These are phyloP conservation scores for Aphelinus certus DNA, from an alignment of 1,140 invertebrate genomes.

Conservation along the genomic window DNA sequence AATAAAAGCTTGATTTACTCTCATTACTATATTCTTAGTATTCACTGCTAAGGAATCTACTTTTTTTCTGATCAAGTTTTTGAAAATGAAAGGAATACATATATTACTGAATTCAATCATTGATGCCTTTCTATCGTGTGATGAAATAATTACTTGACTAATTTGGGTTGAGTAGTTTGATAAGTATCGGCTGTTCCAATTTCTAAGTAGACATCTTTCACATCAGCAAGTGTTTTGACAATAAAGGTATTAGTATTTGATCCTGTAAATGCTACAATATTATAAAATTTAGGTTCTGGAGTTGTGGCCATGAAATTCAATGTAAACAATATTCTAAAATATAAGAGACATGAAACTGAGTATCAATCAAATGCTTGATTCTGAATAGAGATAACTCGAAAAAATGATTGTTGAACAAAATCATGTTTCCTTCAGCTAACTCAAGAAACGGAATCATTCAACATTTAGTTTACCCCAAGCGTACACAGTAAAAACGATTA, in stretches of 20 bases:
- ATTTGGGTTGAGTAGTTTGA: slow-evolving; percentile 81
- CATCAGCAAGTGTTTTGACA: slow-evolving; percentile 77
- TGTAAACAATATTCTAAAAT: slow-evolving; percentile 74
- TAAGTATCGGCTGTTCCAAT: slow-evolving; percentile 93
- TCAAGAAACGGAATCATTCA: slow-evolving; percentile 43
- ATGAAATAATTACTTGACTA: slow-evolving; percentile 69
- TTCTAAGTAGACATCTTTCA: slow-evolving; percentile 82
- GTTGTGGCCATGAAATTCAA: slow-evolving; percentile 84
- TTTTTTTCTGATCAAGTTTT: slow-evolving; percentile 73
- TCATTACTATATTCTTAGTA: slow-evolving; percentile 72
- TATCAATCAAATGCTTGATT: no score
- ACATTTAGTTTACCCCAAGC: slow-evolving; percentile 60
- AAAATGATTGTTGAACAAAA: slow-evolving; percentile 44
- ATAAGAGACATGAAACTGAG: slow-evolving; percentile 13
- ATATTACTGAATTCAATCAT: neutral
- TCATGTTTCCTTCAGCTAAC: no score
- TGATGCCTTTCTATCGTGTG: neutral
- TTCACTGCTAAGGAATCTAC: slow-evolving; percentile 87
- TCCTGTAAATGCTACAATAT: slow-evolving; percentile 78
- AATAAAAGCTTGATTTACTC: slow-evolving; percentile 93
- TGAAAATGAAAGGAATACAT: slow-evolving; percentile 51
- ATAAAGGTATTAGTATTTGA: slow-evolving; percentile 72
- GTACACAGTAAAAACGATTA: slow-evolving; percentile 34
- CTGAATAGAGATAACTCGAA: no score
- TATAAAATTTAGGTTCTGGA: slow-evolving; percentile 85